Percentiles rank a stretch among this genome's conserved stretches.
Conservation (phyloP, 2,888 invertebrate species). For the Pimpla rufipes region DNA sequence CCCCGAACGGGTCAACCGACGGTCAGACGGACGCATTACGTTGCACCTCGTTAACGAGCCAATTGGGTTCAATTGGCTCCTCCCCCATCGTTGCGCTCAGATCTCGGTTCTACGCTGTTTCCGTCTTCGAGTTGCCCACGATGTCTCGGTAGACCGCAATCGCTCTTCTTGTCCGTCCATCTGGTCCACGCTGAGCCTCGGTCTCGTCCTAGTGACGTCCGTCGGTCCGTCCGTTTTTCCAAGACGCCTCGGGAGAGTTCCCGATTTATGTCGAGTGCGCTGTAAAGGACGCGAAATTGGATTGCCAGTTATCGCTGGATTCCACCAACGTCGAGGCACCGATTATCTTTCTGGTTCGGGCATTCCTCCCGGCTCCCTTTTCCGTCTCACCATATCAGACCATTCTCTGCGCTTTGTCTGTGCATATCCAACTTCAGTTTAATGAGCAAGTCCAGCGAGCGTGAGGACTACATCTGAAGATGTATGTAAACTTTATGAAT, state of each 20-base stretch:
- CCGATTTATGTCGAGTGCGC: constrained; percentile 53
- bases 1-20: neutral
- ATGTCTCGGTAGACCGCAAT: constrained; percentile 1
- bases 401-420: neutral
- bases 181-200: neutral
- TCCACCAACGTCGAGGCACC: constrained; percentile 40
- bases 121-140: neutral
- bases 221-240: constrained; percentile 28
- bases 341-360: constrained; percentile 57
- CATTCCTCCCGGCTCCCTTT: constrained; percentile 2
- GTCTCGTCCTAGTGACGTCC: constrained; percentile 1
- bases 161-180: constrained; percentile 2
- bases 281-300: constrained; percentile 54
- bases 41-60: constrained; percentile 27
- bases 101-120: neutral
- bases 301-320: constrained; percentile 47
- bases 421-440: neutral
- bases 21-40: neutral
- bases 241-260: constrained; percentile 21
- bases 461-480: too few relatives aligned
- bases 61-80: constrained; percentile 10
- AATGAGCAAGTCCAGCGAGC: too few relatives aligned
- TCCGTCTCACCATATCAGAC: neutral
- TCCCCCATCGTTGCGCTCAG: neutral
- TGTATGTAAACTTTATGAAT: too few relatives aligned